Evolutionary conservation across 2,888 invertebrate genomes (phyloP).

Genomic region (Yponomeuta sedellus): DNA sequence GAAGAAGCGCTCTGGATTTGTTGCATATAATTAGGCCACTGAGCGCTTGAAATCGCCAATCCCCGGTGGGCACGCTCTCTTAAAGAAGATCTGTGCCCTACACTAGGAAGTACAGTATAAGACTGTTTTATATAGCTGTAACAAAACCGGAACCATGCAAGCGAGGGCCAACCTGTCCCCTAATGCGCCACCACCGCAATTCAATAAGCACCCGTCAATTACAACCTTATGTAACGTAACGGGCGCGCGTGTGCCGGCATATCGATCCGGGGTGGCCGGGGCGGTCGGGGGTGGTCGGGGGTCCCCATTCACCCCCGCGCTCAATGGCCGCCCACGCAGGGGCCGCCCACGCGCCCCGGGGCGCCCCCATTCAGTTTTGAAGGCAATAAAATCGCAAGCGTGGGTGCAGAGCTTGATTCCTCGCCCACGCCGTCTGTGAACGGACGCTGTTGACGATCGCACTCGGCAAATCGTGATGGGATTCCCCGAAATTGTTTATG

Average conservation of each 20-base stretch:
- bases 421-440: slow-evolving; percentile 13
- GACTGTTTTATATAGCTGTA: neutral
- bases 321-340: slow-evolving; percentile 14
- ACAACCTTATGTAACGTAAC: slow-evolving; percentile 16
- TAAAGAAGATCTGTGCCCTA: too few relatives aligned
- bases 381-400: neutral
- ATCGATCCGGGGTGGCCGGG: slow-evolving; percentile 21
- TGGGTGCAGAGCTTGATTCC: neutral
- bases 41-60: too few relatives aligned
- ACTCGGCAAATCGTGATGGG: neutral
- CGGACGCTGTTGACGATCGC: neutral
- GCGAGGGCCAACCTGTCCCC: neutral
- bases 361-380: slow-evolving; percentile 1
- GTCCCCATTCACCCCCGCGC: slow-evolving; percentile 18
- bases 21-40: too few relatives aligned
- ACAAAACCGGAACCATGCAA: neutral
- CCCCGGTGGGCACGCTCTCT: too few relatives aligned
- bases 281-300: slow-evolving; percentile 26
- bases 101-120: too few relatives aligned
- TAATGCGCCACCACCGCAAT: neutral
- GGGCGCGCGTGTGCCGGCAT: slow-evolving; percentile 17
- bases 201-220: slow-evolving; percentile 5
- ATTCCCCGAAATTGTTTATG: too few relatives aligned
- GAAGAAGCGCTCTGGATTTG: too few relatives aligned
- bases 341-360: slow-evolving; percentile 1